Evolutionary conservation across 2,888 invertebrate species (phyloP), one percentile per base, ranked within the genome.

Genomic region (Argyra leucocephala): DNA sequence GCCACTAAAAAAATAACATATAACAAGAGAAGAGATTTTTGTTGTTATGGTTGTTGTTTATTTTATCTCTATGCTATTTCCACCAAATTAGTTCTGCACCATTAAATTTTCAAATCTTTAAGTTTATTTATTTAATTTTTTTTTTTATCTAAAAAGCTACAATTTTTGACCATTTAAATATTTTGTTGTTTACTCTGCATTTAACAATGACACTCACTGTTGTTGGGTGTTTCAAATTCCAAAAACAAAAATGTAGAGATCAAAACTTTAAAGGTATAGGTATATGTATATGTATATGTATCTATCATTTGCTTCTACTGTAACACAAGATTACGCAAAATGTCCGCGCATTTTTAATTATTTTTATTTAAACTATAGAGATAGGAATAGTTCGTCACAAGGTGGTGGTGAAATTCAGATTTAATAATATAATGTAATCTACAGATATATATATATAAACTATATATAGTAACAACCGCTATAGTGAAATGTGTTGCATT

Each of bases 81-180:
- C 48, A 37, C 12, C 37, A 48, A 48, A 48, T 48, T 48, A 48
- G 48, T 48, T 48, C 48, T 48, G 48, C 48, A 48, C 48, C 48
- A 48, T 48, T 48, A 48, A 48, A 48, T 48, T 48, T 48, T 48
- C 48, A n/a, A 48, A 48, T 48, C 48, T 48, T 18, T 3, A 48
- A 48, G 18, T 12, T 18, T 18, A 12, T 31, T 31, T 1, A 31
- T 31, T 31, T 10, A 31, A 31, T 7, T 7, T 31, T 31, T 3
- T 12, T 7, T 31, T 31, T 31, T 31, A n/a, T n/a, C n/a, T n/a
- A n/a, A n/a, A n/a, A n/a, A n/a, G 3, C 9, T 31, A 3, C 18
- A 48, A 48, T 48, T 48, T 37, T 48, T n/a, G 48, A 18, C 48
- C 48, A 48, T 48, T n/a, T 5, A 48, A 15, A 31, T 7, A 31